These are phyloP conservation scores for Leptinotarsa undecemlineata DNA, from an alignment of 1,140 invertebrate species.

Conservation along the genomic window DNA sequence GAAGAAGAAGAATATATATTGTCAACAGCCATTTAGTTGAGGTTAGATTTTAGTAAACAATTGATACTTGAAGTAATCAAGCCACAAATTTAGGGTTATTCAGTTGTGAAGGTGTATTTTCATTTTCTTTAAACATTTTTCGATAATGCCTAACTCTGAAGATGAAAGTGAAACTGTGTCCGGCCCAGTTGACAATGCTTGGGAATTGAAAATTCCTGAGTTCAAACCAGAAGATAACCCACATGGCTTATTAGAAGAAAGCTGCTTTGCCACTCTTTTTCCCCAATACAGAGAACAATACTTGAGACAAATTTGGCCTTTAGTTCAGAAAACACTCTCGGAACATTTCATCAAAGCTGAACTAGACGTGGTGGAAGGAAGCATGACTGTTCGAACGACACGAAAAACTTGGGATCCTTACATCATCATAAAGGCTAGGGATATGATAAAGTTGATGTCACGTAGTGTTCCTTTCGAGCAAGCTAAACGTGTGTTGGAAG, in stretches of 20 bases:
- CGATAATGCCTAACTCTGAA: conserved; percentile 29
- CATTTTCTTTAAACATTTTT: no score
- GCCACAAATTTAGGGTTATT: no score
- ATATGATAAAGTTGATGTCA: conserved; percentile 93
- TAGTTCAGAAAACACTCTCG: conserved; percentile 84
- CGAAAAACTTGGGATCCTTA: conserved; percentile 99
- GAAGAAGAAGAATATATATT: no score
- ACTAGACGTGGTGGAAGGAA: conserved; percentile 92
- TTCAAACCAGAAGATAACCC: conserved; percentile 92
- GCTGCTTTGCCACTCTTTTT: conserved; percentile 72
- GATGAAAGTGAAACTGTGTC: conserved; percentile 45
- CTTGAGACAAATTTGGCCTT: conserved; percentile 92
- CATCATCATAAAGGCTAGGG: conserved; percentile 94
- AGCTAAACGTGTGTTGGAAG: conserved; percentile 80
- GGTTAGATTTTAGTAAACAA: no score
- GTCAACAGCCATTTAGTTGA: no score
- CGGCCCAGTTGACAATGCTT: conserved; percentile 79
- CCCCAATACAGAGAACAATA: conserved; percentile 95
- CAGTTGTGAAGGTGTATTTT: no score
- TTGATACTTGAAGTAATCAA: no score
- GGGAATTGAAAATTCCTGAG: conserved; percentile 85
- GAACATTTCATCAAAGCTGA: conserved; percentile 85
- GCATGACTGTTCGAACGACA: conserved; percentile 92
- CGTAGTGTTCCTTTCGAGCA: conserved; percentile 97
- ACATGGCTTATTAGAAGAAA: conserved; percentile 72